Percentiles rank a stretch among this genome's conserved stretches.
Conservation (phyloP, 2,888 invertebrate species). For the Stenoptilia bipunctidactyla region DNA sequence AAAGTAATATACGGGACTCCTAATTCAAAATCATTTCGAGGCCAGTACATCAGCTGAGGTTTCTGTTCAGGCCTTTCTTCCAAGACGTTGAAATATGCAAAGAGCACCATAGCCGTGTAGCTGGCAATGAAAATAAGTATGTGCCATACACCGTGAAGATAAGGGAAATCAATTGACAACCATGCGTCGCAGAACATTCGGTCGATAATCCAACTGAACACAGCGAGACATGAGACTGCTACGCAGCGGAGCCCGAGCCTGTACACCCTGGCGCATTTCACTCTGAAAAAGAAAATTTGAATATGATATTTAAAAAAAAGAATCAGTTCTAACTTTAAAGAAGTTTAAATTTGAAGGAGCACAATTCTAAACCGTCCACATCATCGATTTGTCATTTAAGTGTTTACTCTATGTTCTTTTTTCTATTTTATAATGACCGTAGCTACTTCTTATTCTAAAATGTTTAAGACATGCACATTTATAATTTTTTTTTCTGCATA, state of each 20-base stretch:
- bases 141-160: slow-evolving; percentile 88
- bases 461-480: no score
- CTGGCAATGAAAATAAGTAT: slow-evolving; percentile 84
- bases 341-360: no score
- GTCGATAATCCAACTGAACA: slow-evolving; percentile 84
- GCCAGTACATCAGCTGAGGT: slow-evolving; percentile 82
- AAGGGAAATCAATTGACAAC: slow-evolving; percentile 83
- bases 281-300: slow-evolving; percentile 44
- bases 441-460: no score
- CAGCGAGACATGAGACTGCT: slow-evolving; percentile 77
- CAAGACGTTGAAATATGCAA: slow-evolving; percentile 82
- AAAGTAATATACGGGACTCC: slow-evolving; percentile 82
- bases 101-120: slow-evolving; percentile 82
- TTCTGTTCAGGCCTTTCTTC: slow-evolving; percentile 79
- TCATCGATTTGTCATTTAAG: no score
- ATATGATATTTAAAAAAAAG: no score
- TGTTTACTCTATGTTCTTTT: no score
- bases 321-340: no score
- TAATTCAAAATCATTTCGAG: slow-evolving; percentile 80
- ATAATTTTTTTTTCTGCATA: no score
- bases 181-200: slow-evolving; percentile 84
- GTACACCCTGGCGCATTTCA: slow-evolving; percentile 75
- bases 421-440: no score
- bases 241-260: slow-evolving; percentile 79
- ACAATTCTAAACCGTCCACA: no score